Evolutionary conservation across 1,140 invertebrate genomes (phyloP), one percentile per base, ranked within the genome.

Genomic region (Rhyacophila brunnea): DNA sequence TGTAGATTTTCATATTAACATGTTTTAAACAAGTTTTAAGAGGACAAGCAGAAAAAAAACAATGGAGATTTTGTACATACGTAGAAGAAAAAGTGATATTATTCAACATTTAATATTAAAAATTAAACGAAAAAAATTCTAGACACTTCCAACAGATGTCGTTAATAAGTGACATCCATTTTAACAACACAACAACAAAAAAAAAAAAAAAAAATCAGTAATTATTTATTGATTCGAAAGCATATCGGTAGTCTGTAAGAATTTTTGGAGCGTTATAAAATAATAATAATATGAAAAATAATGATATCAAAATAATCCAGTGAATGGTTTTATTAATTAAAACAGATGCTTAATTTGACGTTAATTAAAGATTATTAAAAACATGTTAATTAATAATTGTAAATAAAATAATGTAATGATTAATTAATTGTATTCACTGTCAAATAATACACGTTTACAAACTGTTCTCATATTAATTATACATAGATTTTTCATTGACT

Each of bases 231-330:
- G 36, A 65, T 65, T 60, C 34, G 60, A 57, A 60, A 52, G 62
- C 62, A 65, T 65, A 60, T 65, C 62, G 46, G 50, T 65, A 65
- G 58, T 4, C 45, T 11, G n/a, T 64, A 64, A 64, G 62, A 23
- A 45, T 18, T 23, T 38, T 56, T 34, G n/a, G 42, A 47, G 52
- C 20, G 20, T 42, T 53, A 48, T 42, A 20, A 49, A 23, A 60
- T 52, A 17, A 47, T 55, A 55, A 46, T 14, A 55, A 38, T 35
- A 47, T n/a, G n/a, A 23, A 46, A 45, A 35, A 45, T 47, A 46
- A 46, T 17, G 11, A 55, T 35, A 43, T 40, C 23, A 28, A 28
- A 28, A 28, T 28, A 28, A 28, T 28, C 23, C 23, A 40, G 38
- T 28, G 23, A 28, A 28, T 40, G 38, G 11, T 40, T 15, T 13